Evolutionary conservation across 2,888 invertebrate species (phyloP), one percentile per base, ranked within the genome.

Genomic region (Caenorhabditis virilis): DNA sequence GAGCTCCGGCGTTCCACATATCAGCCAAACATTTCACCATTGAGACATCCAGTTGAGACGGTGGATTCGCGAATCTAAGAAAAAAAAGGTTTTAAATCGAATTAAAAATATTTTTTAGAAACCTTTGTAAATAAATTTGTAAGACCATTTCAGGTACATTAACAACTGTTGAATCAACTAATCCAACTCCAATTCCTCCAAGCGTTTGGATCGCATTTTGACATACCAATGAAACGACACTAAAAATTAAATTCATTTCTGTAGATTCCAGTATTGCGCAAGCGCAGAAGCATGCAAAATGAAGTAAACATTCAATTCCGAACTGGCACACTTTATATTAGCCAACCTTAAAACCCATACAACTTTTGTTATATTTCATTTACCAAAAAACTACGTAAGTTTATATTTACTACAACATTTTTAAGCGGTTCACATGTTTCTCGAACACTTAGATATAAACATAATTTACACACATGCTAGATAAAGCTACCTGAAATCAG

Each of bases 21-120:
- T 94, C 94, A 15, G 97, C 97, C 45, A 99, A 87, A 85, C 97
- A 97, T 85, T 95, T 93, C 6, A 99, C 92, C 78, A 99, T 98
- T 25, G 97, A 86, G 0, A 91, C 90, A 84, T 98, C 97, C 65
- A 97, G 87, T 7, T 91, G 89, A 0, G 93, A 92, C 0, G 95
- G 94, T 0, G 93, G 91, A 39, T 92, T 90, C 82, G 95, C 95
- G 82, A 98, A 98, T 95, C 85, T 95, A 93, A 38, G 97, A 86
- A 67, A 42, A 25, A 11, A 11, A 20, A 23, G 23, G 15, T 18
- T 97, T 93, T 1, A 5, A 26, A n/a, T 16, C 9, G 2, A 16
- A 39, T 33, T 15, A 25, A 39, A 38, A 16, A 38, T 41, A 36
- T 36, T 42, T 42, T 42, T 45, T 25, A 23, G 16, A 45, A 25